Conservation (phyloP, 2,797 vertebrate genomes). For the Loris lydekkerianus region DNA sequence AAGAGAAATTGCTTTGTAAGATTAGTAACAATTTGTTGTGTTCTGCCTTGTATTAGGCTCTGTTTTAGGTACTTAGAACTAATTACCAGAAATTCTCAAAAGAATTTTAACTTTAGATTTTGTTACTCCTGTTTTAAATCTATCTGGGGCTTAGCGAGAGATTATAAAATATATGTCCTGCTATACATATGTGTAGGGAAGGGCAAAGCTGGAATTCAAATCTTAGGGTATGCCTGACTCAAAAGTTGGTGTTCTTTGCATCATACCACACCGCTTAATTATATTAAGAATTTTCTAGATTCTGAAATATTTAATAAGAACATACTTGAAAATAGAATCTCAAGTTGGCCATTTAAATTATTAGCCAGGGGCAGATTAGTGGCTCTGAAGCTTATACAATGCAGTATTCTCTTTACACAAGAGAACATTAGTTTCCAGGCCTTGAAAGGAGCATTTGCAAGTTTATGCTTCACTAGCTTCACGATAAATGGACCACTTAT, state of each 20-base stretch:
- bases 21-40: background rate
- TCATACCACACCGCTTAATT: background rate
- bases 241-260: slow-evolving; percentile 32
- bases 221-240: background rate
- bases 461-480: slow-evolving; percentile 15
- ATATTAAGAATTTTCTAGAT: slow-evolving; percentile 60
- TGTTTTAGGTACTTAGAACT: slow-evolving; percentile 51
- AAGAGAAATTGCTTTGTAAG: slow-evolving; percentile 42
- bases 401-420: background rate
- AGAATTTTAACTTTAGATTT: background rate
- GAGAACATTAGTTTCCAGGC: background rate
- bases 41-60: slow-evolving; percentile 41
- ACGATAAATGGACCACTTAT: background rate
- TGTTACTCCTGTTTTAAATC: slow-evolving; percentile 53
- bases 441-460: slow-evolving; percentile 13
- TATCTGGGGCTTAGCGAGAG: background rate
- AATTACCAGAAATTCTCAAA: slow-evolving; percentile 44
- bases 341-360: slow-evolving; percentile 19
- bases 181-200: background rate
- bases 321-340: slow-evolving; percentile 51
- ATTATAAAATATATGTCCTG: background rate
- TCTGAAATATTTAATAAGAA: slow-evolving; percentile 49
- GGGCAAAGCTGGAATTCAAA: slow-evolving; percentile 29
- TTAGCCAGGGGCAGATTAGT: background rate
- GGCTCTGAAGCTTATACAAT: background rate